Evolutionary conservation across 2,888 invertebrate species (phyloP).

Genomic region (Tetragnatha montana): DNA sequence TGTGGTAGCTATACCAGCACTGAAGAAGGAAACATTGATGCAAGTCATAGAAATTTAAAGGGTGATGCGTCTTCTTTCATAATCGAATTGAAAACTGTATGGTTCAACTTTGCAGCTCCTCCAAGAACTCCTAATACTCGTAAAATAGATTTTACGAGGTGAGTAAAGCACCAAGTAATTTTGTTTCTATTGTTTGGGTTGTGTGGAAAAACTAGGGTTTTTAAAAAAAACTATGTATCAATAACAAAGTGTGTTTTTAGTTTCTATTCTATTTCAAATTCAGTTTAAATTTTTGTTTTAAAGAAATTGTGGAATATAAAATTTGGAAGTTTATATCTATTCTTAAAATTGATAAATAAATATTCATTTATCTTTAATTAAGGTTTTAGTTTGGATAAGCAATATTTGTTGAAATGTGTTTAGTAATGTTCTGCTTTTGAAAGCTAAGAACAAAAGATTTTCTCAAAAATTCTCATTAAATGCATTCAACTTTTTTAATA

Average conservation of each 20-base stretch:
- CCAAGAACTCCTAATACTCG: constrained; percentile 94
- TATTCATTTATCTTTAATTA: too few relatives aligned
- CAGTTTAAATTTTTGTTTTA: not conserved
- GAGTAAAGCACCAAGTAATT: constrained; percentile 60
- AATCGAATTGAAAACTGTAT: constrained; percentile 91
- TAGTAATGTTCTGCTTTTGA: too few relatives aligned
- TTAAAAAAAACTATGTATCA: not conserved
- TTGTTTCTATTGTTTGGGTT: not conserved
- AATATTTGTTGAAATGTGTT: too few relatives aligned
- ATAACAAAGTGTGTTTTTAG: not conserved
- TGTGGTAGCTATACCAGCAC: constrained; percentile 63
- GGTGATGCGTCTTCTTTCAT: constrained; percentile 84
- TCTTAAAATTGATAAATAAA: too few relatives aligned
- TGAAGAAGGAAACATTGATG: constrained; percentile 30
- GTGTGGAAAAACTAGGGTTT: too few relatives aligned
- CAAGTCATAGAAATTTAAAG: constrained; percentile 72
- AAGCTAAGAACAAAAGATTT: too few relatives aligned
- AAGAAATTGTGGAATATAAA: not conserved
- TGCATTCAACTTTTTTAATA: too few relatives aligned
- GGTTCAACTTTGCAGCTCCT: constrained; percentile 98
- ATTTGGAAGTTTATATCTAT: too few relatives aligned
- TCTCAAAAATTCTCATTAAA: too few relatives aligned
- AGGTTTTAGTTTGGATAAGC: too few relatives aligned
- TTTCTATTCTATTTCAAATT: not conserved
- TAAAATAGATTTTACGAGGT: constrained; percentile 95